A percentile compares a stretch with the other conserved stretches of the same genome.
phyloP scores from a whole-genome alignment of 2,888 invertebrate species.

The Drosophila flavopinicola region DNA sequence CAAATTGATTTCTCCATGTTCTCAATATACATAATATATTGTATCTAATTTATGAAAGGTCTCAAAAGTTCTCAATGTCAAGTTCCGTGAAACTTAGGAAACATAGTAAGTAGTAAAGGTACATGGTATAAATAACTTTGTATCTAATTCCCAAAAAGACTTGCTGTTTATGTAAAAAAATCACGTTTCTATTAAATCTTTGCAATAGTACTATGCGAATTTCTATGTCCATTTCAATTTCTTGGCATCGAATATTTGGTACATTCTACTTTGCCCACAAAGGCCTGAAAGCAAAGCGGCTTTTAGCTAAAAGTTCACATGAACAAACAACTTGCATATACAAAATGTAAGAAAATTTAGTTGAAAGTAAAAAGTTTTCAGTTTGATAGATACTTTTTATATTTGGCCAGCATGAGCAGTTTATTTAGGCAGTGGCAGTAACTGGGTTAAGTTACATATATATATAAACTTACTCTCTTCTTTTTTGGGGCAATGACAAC shows the following conservation, averaged over 20 bases:
- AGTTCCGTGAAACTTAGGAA: too few species aligned
- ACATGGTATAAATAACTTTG: too few species aligned
- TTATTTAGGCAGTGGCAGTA: conserved; percentile 45
- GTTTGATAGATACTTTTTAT: conserved; percentile 15
- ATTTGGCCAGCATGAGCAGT: conserved; percentile 22
- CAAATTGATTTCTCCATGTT: too few species aligned
- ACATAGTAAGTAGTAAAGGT: too few species aligned
- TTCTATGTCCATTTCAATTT: not conserved
- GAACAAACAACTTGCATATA: conserved; percentile 33
- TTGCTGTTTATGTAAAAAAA: too few species aligned
- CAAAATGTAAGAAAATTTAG: conserved; percentile 16
- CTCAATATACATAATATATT: too few species aligned
- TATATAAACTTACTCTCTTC: not conserved
- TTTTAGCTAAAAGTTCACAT: conserved; percentile 51
- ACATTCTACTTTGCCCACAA: too few species aligned
- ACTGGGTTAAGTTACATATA: conserved; percentile 64
- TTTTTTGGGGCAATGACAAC: not conserved
- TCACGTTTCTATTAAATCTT: not conserved
- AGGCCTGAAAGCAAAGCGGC: not conserved
- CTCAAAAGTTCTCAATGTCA: not conserved
- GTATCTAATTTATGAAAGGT: not conserved
- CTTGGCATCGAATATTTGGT: conserved; percentile 5
- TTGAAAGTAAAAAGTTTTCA: conserved; percentile 27
- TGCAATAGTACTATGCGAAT: not conserved
- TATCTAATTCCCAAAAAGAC: too few species aligned